Evolutionary conservation across 2,113 vertebrate genomes (phyloP), one percentile per base, ranked within the genome.

Genomic region (Indri indri): DNA sequence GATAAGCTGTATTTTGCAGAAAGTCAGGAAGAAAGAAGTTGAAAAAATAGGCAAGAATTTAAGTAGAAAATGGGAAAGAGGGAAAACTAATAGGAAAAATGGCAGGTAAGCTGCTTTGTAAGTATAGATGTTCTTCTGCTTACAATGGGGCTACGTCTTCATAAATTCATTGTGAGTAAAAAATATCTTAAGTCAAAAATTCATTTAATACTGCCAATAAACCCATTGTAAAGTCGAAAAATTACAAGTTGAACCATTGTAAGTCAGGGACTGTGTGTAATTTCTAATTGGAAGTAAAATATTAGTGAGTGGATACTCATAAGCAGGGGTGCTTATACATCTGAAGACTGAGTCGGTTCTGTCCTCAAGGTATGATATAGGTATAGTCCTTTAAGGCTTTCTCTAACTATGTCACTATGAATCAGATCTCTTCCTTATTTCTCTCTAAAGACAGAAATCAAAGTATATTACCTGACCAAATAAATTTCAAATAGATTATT

Each of bases 251-350:
- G 63, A 66, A 66, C 63, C 63, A 66, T 34, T 61, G 59, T 61
- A 27, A 61, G 59, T 27, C 8, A 23, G 23, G 59, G 59, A 61
- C 59, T 27, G 8, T 61, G 9, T 27, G 25, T 61, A 76, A 70
- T 92, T 96, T 88, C 57, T 94, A 94, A 16, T 70, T 88, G 40
- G 52, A 70, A 45, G 27, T 84, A 79, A 92, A 95, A 61, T 92
- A 30, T 74, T 95, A 52, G 68, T 83, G 76, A 61, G 5, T 57
- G 20, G 63, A 66, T 34, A 34, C 25, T 66, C 14, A 66, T 32
- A 66, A 66, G 54, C 32, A 34, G 14, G 32, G 32, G 5, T 66
- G 63, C 14, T 66, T 66, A 66, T 34, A 34, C 14, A 61, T 66
- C 25, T 66, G 32, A 25, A 66, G 63, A 66, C 6, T 34, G 32